These are phyloP conservation scores for Drosophila parthenogenetica DNA, from an alignment of 2,888 invertebrate species.

Conservation along the genomic window DNA sequence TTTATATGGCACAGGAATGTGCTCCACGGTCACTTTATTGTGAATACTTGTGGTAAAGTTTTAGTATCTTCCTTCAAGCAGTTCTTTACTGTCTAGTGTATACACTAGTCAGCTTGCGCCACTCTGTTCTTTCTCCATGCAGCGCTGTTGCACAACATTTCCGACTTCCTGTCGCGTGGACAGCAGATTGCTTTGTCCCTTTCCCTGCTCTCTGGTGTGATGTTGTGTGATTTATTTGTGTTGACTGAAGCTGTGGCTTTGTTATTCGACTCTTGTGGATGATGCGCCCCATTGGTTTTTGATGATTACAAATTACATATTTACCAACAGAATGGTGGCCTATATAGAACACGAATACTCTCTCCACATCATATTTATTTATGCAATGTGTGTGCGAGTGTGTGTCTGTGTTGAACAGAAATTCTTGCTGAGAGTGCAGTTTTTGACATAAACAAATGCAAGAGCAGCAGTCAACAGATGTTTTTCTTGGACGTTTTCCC, in stretches of 20 bases:
- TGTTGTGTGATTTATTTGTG: slow-evolving; percentile 45
- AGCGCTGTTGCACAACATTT: slow-evolving; percentile 32
- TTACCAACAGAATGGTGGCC: slow-evolving; percentile 19
- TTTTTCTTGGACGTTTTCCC: slow-evolving; percentile 41
- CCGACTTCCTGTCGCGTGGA: slow-evolving; percentile 51
- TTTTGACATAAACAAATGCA: slow-evolving; percentile 54
- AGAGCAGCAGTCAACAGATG: slow-evolving; percentile 44
- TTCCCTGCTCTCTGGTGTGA: not conserved
- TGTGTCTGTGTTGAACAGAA: not conserved
- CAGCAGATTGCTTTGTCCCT: slow-evolving; percentile 22
- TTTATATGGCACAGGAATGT: too few relatives aligned
- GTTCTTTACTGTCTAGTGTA: slow-evolving; percentile 16
- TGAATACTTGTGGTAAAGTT: too few relatives aligned
- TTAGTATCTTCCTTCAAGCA: too few relatives aligned
- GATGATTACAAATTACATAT: slow-evolving; percentile 14
- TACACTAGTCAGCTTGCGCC: slow-evolving; percentile 1
- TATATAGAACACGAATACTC: slow-evolving; percentile 12
- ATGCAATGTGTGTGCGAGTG: slow-evolving; percentile 8
- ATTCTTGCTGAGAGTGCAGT: slow-evolving; percentile 44
- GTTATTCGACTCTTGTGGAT: slow-evolving; percentile 19
- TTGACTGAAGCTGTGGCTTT: slow-evolving; percentile 27
- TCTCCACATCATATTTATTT: slow-evolving; percentile 62
- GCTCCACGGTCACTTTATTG: not conserved
- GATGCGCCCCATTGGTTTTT: slow-evolving; percentile 23
- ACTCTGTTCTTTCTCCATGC: not conserved